Conservation (phyloP, 2,888 invertebrate species). For the Tetramorium bicarinatum region DNA sequence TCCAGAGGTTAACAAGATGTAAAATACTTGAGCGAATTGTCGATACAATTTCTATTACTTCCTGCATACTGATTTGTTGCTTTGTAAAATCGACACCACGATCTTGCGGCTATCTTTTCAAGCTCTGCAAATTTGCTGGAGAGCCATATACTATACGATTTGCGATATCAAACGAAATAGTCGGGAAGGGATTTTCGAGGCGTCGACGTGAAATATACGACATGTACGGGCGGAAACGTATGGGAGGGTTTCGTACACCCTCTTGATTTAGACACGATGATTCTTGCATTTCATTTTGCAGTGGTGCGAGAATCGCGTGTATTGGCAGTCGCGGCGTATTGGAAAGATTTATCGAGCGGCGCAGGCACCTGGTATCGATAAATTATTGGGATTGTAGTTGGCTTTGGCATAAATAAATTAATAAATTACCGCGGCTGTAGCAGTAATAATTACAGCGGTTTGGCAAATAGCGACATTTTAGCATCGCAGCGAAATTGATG, state of each 20-base stretch:
- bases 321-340: constrained; percentile 25
- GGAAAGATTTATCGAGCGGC: constrained; percentile 40
- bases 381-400: constrained; percentile 48
- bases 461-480: constrained; percentile 45
- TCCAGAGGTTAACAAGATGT: background rate
- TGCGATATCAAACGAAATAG: constrained; percentile 56
- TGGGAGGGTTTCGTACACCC: constrained; percentile 35
- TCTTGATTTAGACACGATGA: constrained; percentile 57
- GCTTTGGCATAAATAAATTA: constrained; percentile 47
- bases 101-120: constrained; percentile 51
- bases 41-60: constrained; percentile 30
- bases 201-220: constrained; percentile 55
- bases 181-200: constrained; percentile 46
- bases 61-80: constrained; percentile 17
- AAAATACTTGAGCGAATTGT: constrained; percentile 14
- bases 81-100: constrained; percentile 35
- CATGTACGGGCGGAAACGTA: constrained; percentile 40
- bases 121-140: constrained; percentile 43
- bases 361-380: constrained; percentile 39
- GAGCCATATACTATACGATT: constrained; percentile 33
- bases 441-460: constrained; percentile 42
- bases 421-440: constrained; percentile 42
- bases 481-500: constrained; percentile 15
- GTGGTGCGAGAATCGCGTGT: constrained; percentile 45
- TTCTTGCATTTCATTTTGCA: constrained; percentile 55